phyloP scores from a whole-genome alignment of 2,888 invertebrate genomes.

The Selenia dentaria region DNA sequence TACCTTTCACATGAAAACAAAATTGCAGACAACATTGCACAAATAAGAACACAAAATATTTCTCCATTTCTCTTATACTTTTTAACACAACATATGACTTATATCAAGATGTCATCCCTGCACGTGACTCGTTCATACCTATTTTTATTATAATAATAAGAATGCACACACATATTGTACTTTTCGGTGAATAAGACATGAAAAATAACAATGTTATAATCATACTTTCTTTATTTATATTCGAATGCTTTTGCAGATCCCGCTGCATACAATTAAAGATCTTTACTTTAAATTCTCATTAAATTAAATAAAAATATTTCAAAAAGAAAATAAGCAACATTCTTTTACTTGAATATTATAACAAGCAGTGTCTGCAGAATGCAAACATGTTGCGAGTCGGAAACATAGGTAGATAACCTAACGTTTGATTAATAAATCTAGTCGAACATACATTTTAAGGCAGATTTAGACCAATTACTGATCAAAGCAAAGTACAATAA shows the following conservation, averaged over 20 bases:
- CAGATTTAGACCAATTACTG: too few relatives aligned
- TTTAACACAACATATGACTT: conserved; percentile 22
- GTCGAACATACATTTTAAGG: too few relatives aligned
- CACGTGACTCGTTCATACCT: conserved; percentile 35
- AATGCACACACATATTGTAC: conserved; percentile 65
- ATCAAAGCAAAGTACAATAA: too few relatives aligned
- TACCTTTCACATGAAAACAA: conserved; percentile 9
- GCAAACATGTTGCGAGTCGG: too few relatives aligned
- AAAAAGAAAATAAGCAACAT: too few relatives aligned
- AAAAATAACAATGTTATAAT: conserved; percentile 31
- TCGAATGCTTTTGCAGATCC: conserved; percentile 41
- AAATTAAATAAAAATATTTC: neutral
- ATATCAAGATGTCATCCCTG: conserved; percentile 14
- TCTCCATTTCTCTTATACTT: conserved; percentile 2
- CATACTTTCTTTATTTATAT: conserved; percentile 30
- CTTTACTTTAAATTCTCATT: neutral
- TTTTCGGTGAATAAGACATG: conserved; percentile 51
- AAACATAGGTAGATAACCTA: too few relatives aligned
- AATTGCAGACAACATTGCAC: conserved; percentile 15
- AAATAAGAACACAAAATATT: conserved; percentile 23
- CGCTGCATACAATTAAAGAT: conserved; percentile 36
- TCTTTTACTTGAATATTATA: too few relatives aligned
- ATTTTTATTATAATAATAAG: conserved; percentile 37
- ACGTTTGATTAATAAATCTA: too few relatives aligned
- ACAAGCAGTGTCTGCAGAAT: too few relatives aligned